Evolutionary conservation across 2,113 vertebrate genomes (phyloP).

Genomic region (Dicrurus megarhynchus): DNA sequence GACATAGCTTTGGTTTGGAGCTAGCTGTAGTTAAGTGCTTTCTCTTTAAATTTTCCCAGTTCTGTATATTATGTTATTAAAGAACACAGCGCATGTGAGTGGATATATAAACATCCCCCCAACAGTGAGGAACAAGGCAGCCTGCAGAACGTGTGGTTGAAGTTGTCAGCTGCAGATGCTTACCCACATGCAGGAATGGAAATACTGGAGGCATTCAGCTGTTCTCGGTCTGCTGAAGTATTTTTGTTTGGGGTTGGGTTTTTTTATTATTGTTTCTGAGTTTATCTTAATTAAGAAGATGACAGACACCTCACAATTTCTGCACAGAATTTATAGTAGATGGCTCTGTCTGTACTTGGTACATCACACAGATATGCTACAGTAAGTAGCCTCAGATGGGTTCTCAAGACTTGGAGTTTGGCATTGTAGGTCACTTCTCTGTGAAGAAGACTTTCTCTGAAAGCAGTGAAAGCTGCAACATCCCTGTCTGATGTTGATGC

Average conservation of each 20-base stretch:
- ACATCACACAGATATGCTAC: neutral
- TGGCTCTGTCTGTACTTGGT: neutral
- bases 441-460: neutral
- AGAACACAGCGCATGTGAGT: neutral
- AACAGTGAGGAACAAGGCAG: neutral
- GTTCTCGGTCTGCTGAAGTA: neutral
- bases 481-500: neutral
- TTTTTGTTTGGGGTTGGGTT: neutral
- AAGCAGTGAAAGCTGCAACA: neutral
- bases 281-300: neutral
- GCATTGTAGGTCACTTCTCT: neutral
- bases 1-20: conserved; percentile 4
- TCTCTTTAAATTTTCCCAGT: conserved; percentile 11
- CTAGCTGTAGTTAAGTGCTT: neutral
- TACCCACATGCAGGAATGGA: neutral
- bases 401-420: neutral
- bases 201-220: neutral
- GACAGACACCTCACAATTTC: neutral
- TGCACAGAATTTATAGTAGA: neutral
- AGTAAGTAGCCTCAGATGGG: neutral
- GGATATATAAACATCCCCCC: conserved; percentile 46
- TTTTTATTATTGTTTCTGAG: neutral
- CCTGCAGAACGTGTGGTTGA: neutral
- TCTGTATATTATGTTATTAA: conserved; percentile 25
- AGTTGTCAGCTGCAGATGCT: neutral